These are phyloP conservation scores for Mesocricetus auratus DNA, from an alignment of 2,113 vertebrate species.

Conservation along the genomic window DNA sequence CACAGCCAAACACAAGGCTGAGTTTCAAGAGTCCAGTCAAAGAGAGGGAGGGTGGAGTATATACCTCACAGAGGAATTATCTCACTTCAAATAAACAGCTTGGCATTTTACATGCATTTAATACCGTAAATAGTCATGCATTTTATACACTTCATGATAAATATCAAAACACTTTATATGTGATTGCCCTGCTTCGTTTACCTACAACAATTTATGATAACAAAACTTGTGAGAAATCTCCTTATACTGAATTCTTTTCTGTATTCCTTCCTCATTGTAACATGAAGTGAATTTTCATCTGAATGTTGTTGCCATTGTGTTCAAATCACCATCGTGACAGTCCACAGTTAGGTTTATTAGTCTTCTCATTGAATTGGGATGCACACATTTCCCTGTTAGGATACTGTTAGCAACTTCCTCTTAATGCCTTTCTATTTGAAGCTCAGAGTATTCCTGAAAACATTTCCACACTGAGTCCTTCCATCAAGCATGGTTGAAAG, in stretches of 20 bases:
- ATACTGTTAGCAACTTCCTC: conserved; percentile 52
- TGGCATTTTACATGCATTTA: conserved; percentile 38
- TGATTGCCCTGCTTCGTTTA: background rate
- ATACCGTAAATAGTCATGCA: background rate
- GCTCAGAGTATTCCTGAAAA: conserved; percentile 42
- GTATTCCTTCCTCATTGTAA: conserved; percentile 7
- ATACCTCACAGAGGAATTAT: no score
- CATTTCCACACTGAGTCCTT: conserved; percentile 18
- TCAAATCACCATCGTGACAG: background rate
- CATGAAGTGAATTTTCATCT: background rate
- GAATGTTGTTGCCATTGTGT: background rate
- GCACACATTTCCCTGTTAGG: background rate
- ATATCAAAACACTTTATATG: background rate
- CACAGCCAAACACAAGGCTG: no score
- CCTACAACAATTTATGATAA: conserved; percentile 6
- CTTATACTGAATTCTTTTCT: conserved; percentile 37
- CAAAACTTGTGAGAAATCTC: background rate
- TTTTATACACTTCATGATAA: background rate
- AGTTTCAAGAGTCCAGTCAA: no score
- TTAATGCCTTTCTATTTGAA: conserved; percentile 63
- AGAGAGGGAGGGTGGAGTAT: no score
- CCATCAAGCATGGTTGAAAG: conserved; percentile 12
- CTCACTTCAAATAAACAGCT: conserved; percentile 42
- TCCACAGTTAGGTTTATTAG: conserved; percentile 43
- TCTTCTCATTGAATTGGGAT: background rate